Base-by-base conservation (phyloP, 2,113 vertebrate genomes). In the Lepus europaeus region DNA sequence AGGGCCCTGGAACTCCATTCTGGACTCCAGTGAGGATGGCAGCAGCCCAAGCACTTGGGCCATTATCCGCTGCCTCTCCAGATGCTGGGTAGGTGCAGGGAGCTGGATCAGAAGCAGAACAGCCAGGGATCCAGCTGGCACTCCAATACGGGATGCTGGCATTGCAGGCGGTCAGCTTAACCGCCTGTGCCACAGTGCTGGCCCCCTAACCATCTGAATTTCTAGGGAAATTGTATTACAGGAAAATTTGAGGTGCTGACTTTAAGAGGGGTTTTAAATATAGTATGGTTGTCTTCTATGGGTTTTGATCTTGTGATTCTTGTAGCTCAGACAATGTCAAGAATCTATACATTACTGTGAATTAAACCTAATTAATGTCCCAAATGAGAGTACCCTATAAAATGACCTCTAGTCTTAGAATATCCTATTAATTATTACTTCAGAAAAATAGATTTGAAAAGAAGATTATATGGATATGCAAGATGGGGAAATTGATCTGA, bases 241-340 rank as follows among this genome's bases (percentile, higher is more conserved):
- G 85, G 51, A 59, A 90, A 76, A 77, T 68, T 64, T 83, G 31
- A 79, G 4, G 78, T 31, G 9, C 77, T 90, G 25, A 80, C 11
- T 31, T 77, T 69, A 78, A 33, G 11, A 94, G 25, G 4, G 39
- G 51, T 85, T 84, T 89, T 63, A n/a, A 73, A 73, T 72, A 14
- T 27, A 80, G 69, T 64, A 23, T 77, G 33, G 25, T 87, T 9
- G 7, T 82, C 9, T 89, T 86, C 33, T 59, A 68, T 90, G 73
- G 45, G 77, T 92, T 92, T 77, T n/a, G 79, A 69, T 85, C 16
- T 51, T 89, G 3, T 66, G 17, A 17, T 81, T 92, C 51, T 68
- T 89, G 49, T 94, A 49, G 20, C 22, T 89, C 27, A 68, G 51
- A 17, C 53, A 81, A 29, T 93, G 22, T 73, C 94, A 90, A 95